Percentiles rank a stretch among this genome's conserved stretches.
phyloP scores from a whole-genome alignment of 2,888 invertebrate species.

The Cyclophora albipunctata region DNA sequence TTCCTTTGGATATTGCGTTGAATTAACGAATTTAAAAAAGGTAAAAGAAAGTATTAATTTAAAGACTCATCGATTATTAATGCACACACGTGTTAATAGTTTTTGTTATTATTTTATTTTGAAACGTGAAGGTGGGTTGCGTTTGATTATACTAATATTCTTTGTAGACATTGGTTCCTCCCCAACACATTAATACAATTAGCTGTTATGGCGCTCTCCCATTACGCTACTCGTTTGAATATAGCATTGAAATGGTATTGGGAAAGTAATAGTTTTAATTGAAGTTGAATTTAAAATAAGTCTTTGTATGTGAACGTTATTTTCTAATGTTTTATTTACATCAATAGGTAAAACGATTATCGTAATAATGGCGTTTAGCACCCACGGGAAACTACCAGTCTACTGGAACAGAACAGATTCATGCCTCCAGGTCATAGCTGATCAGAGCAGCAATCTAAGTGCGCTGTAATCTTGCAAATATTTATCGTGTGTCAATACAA shows the following conservation, averaged over 20 bases:
- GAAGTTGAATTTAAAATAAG: too few relatives aligned
- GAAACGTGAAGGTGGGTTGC: conserved; percentile 15
- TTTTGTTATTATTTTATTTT: conserved; percentile 44
- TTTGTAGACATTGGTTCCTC: conserved; percentile 9
- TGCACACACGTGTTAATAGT: conserved; percentile 60
- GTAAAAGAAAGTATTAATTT: conserved; percentile 55
- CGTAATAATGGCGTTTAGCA: conserved; percentile 2
- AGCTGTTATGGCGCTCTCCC: too few relatives aligned
- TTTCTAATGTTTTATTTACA: too few relatives aligned
- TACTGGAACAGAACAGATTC: conserved; percentile 23
- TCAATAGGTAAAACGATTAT: too few relatives aligned
- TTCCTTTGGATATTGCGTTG: conserved; percentile 43
- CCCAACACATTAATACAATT: not conserved
- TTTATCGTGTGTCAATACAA: conserved; percentile 73
- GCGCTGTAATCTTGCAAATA: conserved; percentile 60
- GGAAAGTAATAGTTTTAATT: too few relatives aligned
- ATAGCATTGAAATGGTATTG: too few relatives aligned
- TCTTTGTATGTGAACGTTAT: too few relatives aligned
- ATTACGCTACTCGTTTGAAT: too few relatives aligned
- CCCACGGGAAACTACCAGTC: conserved; percentile 29
- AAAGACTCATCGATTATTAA: conserved; percentile 58
- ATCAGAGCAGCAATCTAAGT: conserved; percentile 48
- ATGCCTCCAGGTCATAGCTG: conserved; percentile 27
- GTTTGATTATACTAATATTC: conserved; percentile 12
- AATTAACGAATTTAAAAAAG: conserved; percentile 52